phyloP scores from a whole-genome alignment of 1,140 invertebrate species.

The Lepidurus apus region DNA sequence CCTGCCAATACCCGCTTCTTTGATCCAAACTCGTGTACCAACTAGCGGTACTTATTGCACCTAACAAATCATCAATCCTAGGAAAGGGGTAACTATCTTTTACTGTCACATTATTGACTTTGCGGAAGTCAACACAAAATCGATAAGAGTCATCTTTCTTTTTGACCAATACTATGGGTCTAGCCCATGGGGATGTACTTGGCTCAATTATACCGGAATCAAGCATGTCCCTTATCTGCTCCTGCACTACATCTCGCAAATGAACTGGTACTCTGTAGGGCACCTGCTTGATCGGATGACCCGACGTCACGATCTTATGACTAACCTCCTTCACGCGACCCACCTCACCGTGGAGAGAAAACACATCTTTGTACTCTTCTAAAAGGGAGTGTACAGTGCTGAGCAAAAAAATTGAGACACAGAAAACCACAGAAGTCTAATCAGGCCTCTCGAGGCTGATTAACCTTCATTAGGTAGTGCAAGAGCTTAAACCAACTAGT shows the following conservation, averaged over 20 bases:
- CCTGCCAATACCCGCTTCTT: slow-evolving; percentile 47
- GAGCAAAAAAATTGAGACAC: too few species aligned
- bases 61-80: slow-evolving; percentile 44
- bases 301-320: background rate
- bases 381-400: too few species aligned
- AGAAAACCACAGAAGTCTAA: too few species aligned
- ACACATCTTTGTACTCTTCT: background rate
- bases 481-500: too few species aligned
- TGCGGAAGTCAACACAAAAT: slow-evolving; percentile 46
- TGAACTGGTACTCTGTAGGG: background rate
- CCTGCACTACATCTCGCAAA: background rate
- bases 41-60: slow-evolving; percentile 40
- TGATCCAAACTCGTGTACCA: slow-evolving; percentile 45
- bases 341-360: background rate
- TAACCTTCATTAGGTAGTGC: too few species aligned
- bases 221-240: background rate
- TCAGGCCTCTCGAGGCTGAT: too few species aligned
- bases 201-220: background rate
- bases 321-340: background rate
- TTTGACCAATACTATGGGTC: slow-evolving; percentile 39
- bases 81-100: slow-evolving; percentile 48
- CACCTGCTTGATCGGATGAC: background rate
- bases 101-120: slow-evolving; percentile 43
- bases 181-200: slow-evolving; percentile 37
- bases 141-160: slow-evolving; percentile 45